These are phyloP conservation scores for Chionis minor DNA, from an alignment of 2,113 vertebrate species.

Conservation along the genomic window DNA sequence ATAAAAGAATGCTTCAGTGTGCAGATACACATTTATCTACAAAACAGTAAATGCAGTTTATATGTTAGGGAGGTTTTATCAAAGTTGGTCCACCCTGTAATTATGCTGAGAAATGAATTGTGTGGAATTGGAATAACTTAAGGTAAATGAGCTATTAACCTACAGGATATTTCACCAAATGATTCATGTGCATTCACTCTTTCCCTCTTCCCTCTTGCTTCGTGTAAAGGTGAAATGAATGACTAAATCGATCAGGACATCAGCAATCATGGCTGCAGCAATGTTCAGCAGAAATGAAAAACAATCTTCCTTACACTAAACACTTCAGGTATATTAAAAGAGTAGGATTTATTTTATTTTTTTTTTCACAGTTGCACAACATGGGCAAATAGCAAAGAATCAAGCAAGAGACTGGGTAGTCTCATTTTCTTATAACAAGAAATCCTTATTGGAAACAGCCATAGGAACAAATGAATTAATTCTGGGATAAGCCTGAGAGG, in stretches of 20 bases:
- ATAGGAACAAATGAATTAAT: background rate
- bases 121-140: background rate
- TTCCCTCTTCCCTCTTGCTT: background rate
- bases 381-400: background rate
- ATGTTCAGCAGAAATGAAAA: background rate
- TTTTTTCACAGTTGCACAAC: background rate
- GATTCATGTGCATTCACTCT: background rate
- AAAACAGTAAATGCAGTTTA: background rate
- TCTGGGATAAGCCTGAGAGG: background rate
- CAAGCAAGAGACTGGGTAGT: background rate
- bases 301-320: background rate
- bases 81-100: background rate
- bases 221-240: background rate
- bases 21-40: background rate
- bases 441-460: background rate
- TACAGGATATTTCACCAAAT: background rate
- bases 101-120: background rate
- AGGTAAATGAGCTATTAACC: conserved; percentile 18
- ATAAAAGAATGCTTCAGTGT: background rate
- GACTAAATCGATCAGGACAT: background rate
- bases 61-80: background rate
- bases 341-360: background rate
- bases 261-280: background rate
- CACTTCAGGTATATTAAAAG: background rate
- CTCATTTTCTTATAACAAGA: background rate